Percentiles rank a stretch among this genome's conserved stretches.
phyloP scores from a whole-genome alignment of 2,797 vertebrate genomes.

The Pipistrellus pipistrellus region DNA sequence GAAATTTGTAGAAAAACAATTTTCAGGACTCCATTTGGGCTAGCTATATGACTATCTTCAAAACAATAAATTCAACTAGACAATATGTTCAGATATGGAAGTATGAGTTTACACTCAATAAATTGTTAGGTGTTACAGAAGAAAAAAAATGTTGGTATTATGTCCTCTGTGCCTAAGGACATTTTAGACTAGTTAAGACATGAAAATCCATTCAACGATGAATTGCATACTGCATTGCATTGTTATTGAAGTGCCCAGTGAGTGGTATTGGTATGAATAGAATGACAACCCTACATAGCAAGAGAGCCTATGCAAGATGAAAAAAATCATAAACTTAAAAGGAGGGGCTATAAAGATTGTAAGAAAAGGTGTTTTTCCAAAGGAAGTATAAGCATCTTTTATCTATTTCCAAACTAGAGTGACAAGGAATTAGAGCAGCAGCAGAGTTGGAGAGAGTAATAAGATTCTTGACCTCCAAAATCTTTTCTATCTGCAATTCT shows the following conservation, averaged over 20 bases:
- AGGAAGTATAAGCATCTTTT: background rate
- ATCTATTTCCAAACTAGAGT: background rate
- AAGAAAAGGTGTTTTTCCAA: constrained; percentile 30
- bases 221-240: background rate
- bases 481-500: constrained; percentile 6
- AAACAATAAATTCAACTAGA: background rate
- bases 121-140: background rate
- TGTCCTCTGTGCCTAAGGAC: background rate
- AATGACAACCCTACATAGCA: background rate
- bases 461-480: constrained; percentile 56
- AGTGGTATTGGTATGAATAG: background rate
- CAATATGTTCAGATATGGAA: background rate
- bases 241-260: background rate
- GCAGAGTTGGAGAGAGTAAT: background rate
- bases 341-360: background rate
- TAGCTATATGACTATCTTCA: background rate
- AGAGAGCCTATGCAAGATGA: background rate
- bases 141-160: background rate
- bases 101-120: background rate
- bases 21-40: background rate
- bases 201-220: background rate
- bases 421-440: background rate
- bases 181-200: constrained; percentile 9
- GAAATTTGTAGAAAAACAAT: background rate
- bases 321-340: constrained; percentile 21